phyloP scores from a whole-genome alignment of 2,888 invertebrate species.

The Megamerina dolium region DNA sequence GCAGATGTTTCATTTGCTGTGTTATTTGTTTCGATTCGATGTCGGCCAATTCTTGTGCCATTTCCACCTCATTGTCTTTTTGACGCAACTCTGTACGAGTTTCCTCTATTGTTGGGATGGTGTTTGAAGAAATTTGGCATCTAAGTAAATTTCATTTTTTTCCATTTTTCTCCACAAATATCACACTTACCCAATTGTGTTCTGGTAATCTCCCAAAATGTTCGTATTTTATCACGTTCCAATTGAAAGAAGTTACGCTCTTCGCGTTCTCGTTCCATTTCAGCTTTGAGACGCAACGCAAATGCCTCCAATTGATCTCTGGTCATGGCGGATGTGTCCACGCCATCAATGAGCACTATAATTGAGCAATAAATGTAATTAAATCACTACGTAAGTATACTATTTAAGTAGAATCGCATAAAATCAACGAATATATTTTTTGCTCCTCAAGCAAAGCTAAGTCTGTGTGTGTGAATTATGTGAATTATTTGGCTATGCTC shows the following conservation, averaged over 20 bases:
- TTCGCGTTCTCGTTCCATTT: constrained; percentile 89
- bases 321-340: constrained; percentile 86
- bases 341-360: constrained; percentile 73
- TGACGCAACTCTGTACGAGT: constrained; percentile 54
- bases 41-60: constrained; percentile 80
- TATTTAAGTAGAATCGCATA: background rate
- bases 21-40: constrained; percentile 81
- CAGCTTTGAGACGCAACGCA: constrained; percentile 76
- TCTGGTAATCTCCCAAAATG: constrained; percentile 93
- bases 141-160: too few relatives aligned
- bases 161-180: background rate
- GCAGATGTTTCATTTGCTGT: constrained; percentile 87
- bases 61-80: constrained; percentile 82
- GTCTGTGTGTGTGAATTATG: too few relatives aligned
- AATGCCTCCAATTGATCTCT: constrained; percentile 90
- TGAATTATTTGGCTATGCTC: too few relatives aligned
- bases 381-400: background rate
- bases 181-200: constrained; percentile 72
- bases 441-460: too few relatives aligned
- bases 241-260: constrained; percentile 93
- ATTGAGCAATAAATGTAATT: constrained; percentile 18
- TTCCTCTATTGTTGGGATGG: constrained; percentile 42
- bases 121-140: background rate
- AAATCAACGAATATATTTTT: background rate
- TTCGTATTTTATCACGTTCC: constrained; percentile 88